Base-by-base conservation (phyloP, 1,140 invertebrate species). In the Drosophila tristis region DNA sequence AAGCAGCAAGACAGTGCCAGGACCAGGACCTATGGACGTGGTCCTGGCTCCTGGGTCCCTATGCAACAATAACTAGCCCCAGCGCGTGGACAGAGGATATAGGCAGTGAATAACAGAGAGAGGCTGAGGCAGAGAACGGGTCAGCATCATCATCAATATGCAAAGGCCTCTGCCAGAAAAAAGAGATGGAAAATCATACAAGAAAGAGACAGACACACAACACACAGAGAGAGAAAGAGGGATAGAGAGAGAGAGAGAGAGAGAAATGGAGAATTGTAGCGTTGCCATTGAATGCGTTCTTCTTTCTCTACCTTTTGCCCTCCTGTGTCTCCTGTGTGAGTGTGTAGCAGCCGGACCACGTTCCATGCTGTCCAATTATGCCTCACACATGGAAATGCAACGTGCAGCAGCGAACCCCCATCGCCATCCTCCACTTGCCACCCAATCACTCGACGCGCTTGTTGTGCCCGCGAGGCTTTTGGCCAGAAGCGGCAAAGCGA, bases 341-440 rank as follows among this genome's bases (percentile, higher is more conserved):
- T 39, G 35, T 39, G 35, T 13, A 5, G 35, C 35, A 39, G 4
- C 35, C 35, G 35, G 35, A 39, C 35, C 49, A 76, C 59, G 49
- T 65, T 55, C 66, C 59, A 75, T 56, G 64, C 73, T 85, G 77
- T 85, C 80, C 82, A 86, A 87, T 87, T 86, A 86, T 86, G 84
- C 71, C 84, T 50, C 79, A 81, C 82, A 89, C 84, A 87, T 89
- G 84, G 71, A 87, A 84, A 87, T 89, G 82, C 82, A 87, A 82
- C 79, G 78, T 89, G 79, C 77, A 61, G 35, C 65, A 50, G 51
- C 8, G 48, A 8, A 39, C 31, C 55, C 53, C 39, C 15, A 31
- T 51, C 26, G 6, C 15, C 20, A 6, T 2, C 29, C 31, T 6
- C 13, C 26, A 39, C 39, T 13, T 35, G 65, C 51, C 60, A 35